These are phyloP conservation scores for Phortica okadai DNA, from an alignment of 2,888 invertebrate species.

Conservation along the genomic window DNA sequence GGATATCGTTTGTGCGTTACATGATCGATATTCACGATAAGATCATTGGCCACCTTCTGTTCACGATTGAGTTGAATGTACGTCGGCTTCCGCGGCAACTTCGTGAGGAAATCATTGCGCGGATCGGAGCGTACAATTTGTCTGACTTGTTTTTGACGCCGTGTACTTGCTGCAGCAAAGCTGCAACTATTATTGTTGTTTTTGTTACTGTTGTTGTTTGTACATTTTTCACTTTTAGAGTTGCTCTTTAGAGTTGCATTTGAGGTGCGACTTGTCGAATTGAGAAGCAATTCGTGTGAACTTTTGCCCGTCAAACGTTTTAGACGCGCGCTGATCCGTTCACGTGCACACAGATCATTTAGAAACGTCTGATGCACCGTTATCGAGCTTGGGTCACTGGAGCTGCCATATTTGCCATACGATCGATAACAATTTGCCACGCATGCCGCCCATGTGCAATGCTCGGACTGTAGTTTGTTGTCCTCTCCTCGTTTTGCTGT, in stretches of 20 bases:
- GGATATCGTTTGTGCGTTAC: neutral
- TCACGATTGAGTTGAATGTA: neutral
- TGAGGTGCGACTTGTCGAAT: constrained; percentile 1
- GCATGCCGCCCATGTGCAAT: constrained; percentile 5
- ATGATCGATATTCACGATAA: neutral
- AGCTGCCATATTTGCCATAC: neutral
- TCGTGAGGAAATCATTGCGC: neutral
- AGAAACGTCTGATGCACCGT: neutral
- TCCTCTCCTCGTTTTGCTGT: neutral
- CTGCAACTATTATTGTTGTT: neutral
- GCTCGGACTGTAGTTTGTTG: neutral
- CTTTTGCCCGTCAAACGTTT: constrained; percentile 31
- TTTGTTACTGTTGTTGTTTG: too few relatives aligned
- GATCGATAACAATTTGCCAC: constrained; percentile 1
- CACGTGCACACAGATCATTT: constrained; percentile 11
- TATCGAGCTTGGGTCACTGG: neutral
- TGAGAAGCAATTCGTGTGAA: constrained; percentile 33
- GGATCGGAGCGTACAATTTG: neutral
- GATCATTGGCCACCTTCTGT: neutral
- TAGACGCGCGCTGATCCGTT: constrained; percentile 24
- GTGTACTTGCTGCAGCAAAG: neutral
- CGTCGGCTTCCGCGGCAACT: neutral
- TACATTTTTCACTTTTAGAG: neutral
- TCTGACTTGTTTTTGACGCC: neutral
- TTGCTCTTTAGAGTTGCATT: neutral